These are phyloP conservation scores for Drosophila pullipes DNA, from an alignment of 2,888 invertebrate species.

Conservation along the genomic window DNA sequence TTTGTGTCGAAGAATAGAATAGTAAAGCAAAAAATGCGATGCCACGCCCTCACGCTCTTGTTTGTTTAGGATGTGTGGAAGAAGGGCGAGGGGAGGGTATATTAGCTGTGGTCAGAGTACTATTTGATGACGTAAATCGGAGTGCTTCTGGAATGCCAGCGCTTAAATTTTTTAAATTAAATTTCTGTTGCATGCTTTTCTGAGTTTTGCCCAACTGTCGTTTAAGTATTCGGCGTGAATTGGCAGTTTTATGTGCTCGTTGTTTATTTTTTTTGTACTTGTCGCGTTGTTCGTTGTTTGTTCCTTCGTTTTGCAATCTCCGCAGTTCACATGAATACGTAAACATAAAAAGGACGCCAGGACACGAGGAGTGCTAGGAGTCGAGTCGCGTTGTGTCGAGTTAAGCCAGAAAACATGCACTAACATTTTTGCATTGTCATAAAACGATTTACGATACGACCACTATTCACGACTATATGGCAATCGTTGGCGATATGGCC, in stretches of 20 bases:
- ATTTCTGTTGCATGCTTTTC: slow-evolving; percentile 38
- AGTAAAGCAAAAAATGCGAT: slow-evolving; percentile 10
- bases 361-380: neutral
- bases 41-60: slow-evolving; percentile 21
- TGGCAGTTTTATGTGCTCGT: slow-evolving; percentile 7
- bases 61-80: slow-evolving; percentile 23
- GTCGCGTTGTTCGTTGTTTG: slow-evolving; percentile 29
- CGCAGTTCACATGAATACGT: slow-evolving; percentile 53
- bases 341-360: slow-evolving; percentile 30
- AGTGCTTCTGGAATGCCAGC: slow-evolving; percentile 17
- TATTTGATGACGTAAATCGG: slow-evolving; percentile 6
- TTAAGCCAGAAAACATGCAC: slow-evolving; percentile 26
- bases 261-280: slow-evolving; percentile 14
- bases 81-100: neutral
- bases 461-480: slow-evolving; percentile 18
- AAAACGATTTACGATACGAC: slow-evolving; percentile 46
- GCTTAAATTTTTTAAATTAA: slow-evolving; percentile 45
- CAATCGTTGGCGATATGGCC: slow-evolving; percentile 27
- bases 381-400: neutral
- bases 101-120: slow-evolving; percentile 10
- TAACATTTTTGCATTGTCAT: slow-evolving; percentile 49
- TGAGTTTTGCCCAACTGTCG: slow-evolving; percentile 3
- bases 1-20: slow-evolving; percentile 9
- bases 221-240: slow-evolving; percentile 10
- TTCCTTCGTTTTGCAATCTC: slow-evolving; percentile 42